Evolutionary conservation across 2,113 vertebrate species (phyloP).

Genomic region (Gavia stellata): DNA sequence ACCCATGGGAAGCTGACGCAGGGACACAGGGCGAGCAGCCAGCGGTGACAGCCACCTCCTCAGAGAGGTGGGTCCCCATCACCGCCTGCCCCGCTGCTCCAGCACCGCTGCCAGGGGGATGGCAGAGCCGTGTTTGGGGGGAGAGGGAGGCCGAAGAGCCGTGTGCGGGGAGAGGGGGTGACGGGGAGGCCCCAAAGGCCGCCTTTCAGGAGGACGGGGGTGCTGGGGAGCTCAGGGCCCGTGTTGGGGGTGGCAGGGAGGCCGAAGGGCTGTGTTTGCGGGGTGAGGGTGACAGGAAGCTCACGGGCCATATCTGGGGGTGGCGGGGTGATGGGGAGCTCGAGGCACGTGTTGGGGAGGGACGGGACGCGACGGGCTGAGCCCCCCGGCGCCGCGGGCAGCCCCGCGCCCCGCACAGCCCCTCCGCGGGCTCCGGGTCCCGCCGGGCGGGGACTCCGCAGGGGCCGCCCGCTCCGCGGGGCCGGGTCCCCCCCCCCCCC

Average conservation of each 20-base stretch:
- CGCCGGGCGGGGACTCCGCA: not conserved
- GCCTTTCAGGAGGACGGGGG: accelerated
- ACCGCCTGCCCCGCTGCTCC: not conserved
- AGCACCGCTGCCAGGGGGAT: accelerated
- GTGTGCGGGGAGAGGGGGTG: accelerated
- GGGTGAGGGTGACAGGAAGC: not conserved
- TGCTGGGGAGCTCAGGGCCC: too few species aligned
- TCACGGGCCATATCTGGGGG: not conserved
- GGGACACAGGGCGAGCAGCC: accelerated
- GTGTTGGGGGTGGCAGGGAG: too few species aligned
- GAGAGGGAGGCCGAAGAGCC: not conserved
- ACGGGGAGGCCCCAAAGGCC: not conserved
- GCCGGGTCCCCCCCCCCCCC: too few species aligned
- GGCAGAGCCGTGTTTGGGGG: not conserved
- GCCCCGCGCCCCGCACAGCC: not conserved
- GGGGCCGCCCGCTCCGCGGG: not conserved
- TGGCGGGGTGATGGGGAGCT: too few species aligned
- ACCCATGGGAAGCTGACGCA: accelerated
- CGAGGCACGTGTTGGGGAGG: not conserved
- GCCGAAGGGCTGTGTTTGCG: too few species aligned
- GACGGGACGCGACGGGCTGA: not conserved
- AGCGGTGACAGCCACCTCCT: not conserved
- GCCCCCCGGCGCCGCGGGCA: not conserved
- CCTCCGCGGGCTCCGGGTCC: too few species aligned
- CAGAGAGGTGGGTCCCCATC: not conserved